Evolutionary conservation across 2,113 vertebrate species (phyloP), one percentile per base, ranked within the genome.

Genomic region (Pteronura brasiliensis): DNA sequence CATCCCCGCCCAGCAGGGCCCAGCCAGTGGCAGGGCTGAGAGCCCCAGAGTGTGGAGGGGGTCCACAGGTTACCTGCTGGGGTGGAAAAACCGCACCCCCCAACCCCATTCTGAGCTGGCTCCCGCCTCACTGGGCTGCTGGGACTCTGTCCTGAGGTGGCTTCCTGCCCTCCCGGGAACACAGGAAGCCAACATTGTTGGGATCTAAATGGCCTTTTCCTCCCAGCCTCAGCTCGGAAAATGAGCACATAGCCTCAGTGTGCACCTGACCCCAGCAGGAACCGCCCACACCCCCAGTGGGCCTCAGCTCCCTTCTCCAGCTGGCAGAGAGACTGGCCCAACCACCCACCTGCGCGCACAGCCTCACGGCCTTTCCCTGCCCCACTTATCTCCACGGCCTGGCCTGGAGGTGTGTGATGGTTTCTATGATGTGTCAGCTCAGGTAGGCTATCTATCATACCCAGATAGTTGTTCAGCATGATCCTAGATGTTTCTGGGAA

Each of bases 141-240:
- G 4, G 76, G 76, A 18, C 87, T 96, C 79, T 95, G 97, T 96
- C 87, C 90, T 79, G 79, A 88, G 88, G 95, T 97, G 44, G 44
- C 96, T 99, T 99, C 99, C 98, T 98, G 98, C 84, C 84, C 8
- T 97, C 6, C 88, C 93, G 25, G 97, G 98, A 98, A 98, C 98
- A 98, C 98, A 98, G 99, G 99, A 99, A 99, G 98, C 94, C 57
- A 59, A 14, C 98, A 99, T 98, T 99, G 99, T 99, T 99, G 98
- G 96, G 31, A 34, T 86, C 69, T 97, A 98, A 98, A 96, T 98
- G 86, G 80, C 96, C 65, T 1, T 98, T 99, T 99, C 99, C 99
- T 96, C 95, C 96, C 89, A 90, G 84, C 88, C 95, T 93, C 13
- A 63, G 93, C 96, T 98, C 44, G 82, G 98, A 98, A 98, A 98